Evolutionary conservation across 2,113 vertebrate genomes (phyloP).

Genomic region (Enhydra lutris): DNA sequence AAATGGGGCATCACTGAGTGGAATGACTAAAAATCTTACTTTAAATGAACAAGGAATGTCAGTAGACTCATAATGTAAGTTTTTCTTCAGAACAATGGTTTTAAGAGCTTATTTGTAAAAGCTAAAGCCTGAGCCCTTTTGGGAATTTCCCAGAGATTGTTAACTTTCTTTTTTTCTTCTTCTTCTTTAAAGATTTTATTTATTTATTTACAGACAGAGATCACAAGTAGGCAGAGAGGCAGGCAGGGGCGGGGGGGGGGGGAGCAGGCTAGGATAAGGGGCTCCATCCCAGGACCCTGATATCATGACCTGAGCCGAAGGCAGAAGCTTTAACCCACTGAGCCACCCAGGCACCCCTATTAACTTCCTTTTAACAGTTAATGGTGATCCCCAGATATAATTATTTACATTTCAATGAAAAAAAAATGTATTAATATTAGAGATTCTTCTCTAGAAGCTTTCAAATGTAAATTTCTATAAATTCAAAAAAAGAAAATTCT

Average conservation of each 20-base stretch:
- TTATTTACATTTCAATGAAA: no score
- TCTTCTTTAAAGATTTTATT: no score
- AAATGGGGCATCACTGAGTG: neutral
- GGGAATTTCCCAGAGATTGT: neutral
- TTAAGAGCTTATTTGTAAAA: constrained; percentile 3
- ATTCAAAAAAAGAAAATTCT: neutral
- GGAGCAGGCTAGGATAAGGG: no score
- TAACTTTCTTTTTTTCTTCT: neutral
- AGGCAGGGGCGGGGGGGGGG: no score
- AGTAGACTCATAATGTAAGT: neutral
- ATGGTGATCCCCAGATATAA: neutral
- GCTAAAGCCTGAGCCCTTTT: neutral
- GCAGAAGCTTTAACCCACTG: no score
- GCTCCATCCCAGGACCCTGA: no score
- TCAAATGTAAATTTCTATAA: neutral
- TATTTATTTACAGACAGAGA: no score
- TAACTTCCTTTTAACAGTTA: neutral
- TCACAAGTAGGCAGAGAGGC: no score
- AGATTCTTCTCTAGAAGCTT: neutral
- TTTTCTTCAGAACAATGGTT: neutral
- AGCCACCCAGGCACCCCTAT: no score
- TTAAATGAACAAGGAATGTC: neutral
- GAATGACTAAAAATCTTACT: neutral
- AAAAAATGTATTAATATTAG: neutral
- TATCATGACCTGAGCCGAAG: no score